Base-by-base conservation (phyloP, 2,113 vertebrate species). In the Myiopsitta monachus region DNA sequence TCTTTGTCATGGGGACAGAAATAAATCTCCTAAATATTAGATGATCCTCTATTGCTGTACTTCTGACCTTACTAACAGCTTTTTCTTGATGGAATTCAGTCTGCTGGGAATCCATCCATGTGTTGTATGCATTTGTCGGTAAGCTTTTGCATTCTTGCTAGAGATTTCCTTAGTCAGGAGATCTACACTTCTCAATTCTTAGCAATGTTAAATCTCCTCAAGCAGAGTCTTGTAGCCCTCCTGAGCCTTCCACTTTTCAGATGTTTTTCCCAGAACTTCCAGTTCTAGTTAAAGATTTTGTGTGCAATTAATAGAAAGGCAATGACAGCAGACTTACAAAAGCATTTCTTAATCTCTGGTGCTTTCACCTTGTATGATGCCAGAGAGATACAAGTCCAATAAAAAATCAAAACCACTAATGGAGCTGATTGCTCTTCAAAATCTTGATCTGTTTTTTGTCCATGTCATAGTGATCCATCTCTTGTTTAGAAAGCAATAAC, bases 401-500 rank as follows among this genome's bases (percentile, higher is more conserved):
- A 74, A 90, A 80, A 92, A 49, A 14, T 41, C 3, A 38, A 87
- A 95, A 89, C 47, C 21, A n/a, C 81, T 77, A 88, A 36, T 0
- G 1, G 68, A 69, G 24, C 16, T 82, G 81, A 84, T 89, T 91
- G 49, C 19, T 81, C 41, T 81, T 91, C 68, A 74, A 80, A 81
- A 94, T 49, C 73, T 57, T 92, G 54, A 75, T 90, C n/a, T 59
- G 38, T 88, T 91, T 92, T 92, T 63, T 26, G 43, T 92, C 15
- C 16, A 55, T 75, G 69, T 78, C 81, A 67, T 52, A 67, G 52
- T 49, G 43, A 92, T 88, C 51, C 74, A 81, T 41, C 28, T 80
- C n/a, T 63, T 91, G 64, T 94, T 96, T 95, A 52, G 74, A 89
- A 89, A 91, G 66, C 73, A 92, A 92, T 94, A 87, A 33, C 19